Base-by-base conservation (phyloP, 2,888 invertebrate species). In the Dastarcus helophoroides region DNA sequence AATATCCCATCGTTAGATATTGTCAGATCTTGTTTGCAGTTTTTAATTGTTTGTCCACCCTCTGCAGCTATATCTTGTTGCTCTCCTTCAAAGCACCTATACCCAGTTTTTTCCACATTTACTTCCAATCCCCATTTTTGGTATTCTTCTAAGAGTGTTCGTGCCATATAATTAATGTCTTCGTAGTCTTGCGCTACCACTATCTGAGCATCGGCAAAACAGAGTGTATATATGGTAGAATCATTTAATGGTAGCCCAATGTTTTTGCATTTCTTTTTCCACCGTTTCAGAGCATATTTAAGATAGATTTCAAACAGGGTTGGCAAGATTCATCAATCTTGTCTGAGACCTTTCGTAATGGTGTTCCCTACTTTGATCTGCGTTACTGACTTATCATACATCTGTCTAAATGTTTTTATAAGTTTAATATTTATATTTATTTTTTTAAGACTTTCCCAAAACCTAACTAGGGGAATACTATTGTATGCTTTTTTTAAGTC, bases 91-190 rank as follows among this genome's bases (percentile, higher is more conserved):
- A 35, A 17, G 22, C 35, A 32, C 29, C 27, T 32, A 35, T 25
- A 29, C 30, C 38, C 35, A 12, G 32, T 34, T 23, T 37, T 40
- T 10, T 19, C 10, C 23, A 39, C 22, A 25, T 35, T 41, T 6
- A 39, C 33, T 26, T 38, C 29, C 28, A 36, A 16, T 22, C 38
- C 32, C 32, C 38, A 28, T 26, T 34, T 36, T 13, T 9, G 8
- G 22, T 40, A 39, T 26, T 39, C 35, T 39, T 38, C 35, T n/a
- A 39, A 31, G 10, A 40, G 27, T 27, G 36, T 38, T 28, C 41
- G 28, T 8, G 33, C 22, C 35, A 32, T 37, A 26, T 41, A 37
- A 23, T 36, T 31, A 11, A 39, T 14, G 22, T 40, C 40, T 3
- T 39, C 33, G 6, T 34, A n/a, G 23, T 40, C 37, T 23, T 40